Base-by-base conservation (phyloP, 2,888 invertebrate genomes). In the Dasypogon diadema region DNA sequence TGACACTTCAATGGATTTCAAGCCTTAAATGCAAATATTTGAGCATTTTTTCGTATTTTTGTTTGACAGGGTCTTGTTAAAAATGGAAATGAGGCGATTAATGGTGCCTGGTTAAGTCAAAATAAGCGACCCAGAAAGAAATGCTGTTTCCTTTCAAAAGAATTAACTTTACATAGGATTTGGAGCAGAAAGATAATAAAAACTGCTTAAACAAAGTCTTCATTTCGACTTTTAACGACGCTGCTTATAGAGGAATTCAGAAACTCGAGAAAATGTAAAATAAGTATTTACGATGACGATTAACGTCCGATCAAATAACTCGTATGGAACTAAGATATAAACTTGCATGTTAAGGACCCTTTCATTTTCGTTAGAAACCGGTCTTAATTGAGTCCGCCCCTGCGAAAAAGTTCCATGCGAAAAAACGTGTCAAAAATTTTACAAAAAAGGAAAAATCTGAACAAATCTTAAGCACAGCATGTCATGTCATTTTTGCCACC, bases 81-180 rank as follows among this genome's bases (percentile, higher is more conserved):
- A 65, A 75, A 77, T 77, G 77, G 75, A 77, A 77, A 77, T 77
- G 77, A 77, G 77, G 74, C 77, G 77, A 75, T 77, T 75, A 77
- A 77, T 75, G 75, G 14, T 30, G 34, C 65, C 34, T 26, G 65
- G 65, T 54, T 34, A 34, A 70, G 54, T 70, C 70, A 70, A 70
- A 70, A 54, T 70, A 54, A 70, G 24, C 70, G 70, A 54, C 30
- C 51, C 70, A 34, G 51, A 70, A 54, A 30, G 37, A 54, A 30
- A 54, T 70, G 26, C 54, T 30, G 70, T 34, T 70, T 70, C 54
- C 54, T 54, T 18, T 54, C 18, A 16, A 68, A 68, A 42, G 16
- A 24, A 30, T 54, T 54, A n/a, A 24, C 54, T 54, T 70, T 30
- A 16, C 70, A 51, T 54, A 46, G 65, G 65, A 65, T 65, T 48